Base-by-base conservation (phyloP, 2,888 invertebrate genomes). In the Drosophila birchii region DNA sequence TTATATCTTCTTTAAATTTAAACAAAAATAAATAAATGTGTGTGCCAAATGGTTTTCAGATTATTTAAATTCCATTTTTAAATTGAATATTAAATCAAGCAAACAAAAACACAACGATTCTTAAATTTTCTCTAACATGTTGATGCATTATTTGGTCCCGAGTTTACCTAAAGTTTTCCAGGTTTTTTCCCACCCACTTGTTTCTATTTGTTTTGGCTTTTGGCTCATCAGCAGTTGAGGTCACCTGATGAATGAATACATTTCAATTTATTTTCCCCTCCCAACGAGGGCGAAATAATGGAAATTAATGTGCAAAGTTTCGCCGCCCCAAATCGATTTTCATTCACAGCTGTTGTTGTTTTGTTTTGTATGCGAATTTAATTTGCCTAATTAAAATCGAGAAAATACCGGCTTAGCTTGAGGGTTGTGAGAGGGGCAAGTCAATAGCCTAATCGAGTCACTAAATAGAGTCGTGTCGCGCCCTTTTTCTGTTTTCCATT, bases 301-400 rank as follows among this genome's bases (percentile, higher is more conserved):
- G 26, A 55, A 71, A 68, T 68, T 38, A 66, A 68, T 68, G 67
- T 66, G 66, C 29, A 47, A 55, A 43, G 47, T 55, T 58, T 45
- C 38, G 57, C 20, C 67, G 34, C 44, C 39, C 44, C 58, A 44
- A 47, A 73, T 73, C 72, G 72, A 73, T 73, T 73, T 73, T 73
- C 63, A 68, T 69, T 69, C 57, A 63, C 64, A 51, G 41, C 63
- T 32, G 18, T 36, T 56, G 39, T 54, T 23, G 41, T 51, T n/a
- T n/a, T n/a, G 53, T 39, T 70, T 54, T 47, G 56, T 26, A 51
- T 38, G 44, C 18, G 57, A 68, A 59, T 69, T 86, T 86, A 79
- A 84, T 84, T 84, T 83, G 78, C 43, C 84, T 86, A 84, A 84
- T 84, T 84, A 86, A 83, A 78, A 61, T 57, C 66, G 44, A 38